phyloP scores from a whole-genome alignment of 2,797 vertebrate genomes.

The Acomys russatus region DNA sequence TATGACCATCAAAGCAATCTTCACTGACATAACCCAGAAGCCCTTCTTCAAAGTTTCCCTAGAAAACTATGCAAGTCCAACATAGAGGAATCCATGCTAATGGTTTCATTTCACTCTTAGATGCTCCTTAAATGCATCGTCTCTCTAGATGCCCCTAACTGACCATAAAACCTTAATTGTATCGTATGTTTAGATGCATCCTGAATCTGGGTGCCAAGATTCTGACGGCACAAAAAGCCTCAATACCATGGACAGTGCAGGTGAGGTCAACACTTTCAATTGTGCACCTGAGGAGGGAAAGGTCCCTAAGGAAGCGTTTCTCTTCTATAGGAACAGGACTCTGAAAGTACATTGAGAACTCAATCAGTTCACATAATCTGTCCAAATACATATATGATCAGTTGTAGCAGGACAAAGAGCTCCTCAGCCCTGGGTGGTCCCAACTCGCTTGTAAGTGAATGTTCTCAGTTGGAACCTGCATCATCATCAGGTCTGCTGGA shows the following conservation, averaged over 20 bases:
- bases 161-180: constrained; percentile 13
- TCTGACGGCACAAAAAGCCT: constrained; percentile 29
- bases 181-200: constrained; percentile 38
- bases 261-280: neutral
- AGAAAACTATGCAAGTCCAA: constrained; percentile 50
- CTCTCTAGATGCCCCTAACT: constrained; percentile 54
- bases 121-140: neutral
- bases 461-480: constrained; percentile 63
- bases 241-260: neutral
- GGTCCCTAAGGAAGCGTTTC: neutral
- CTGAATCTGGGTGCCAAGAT: constrained; percentile 3
- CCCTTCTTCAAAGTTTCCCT: constrained; percentile 56
- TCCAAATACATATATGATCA: neutral
- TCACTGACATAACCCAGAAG: constrained; percentile 34
- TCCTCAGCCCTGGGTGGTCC: constrained; percentile 70
- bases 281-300: neutral
- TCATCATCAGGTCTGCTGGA: constrained; percentile 57
- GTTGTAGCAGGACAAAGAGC: constrained; percentile 23
- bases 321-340: constrained; percentile 17
- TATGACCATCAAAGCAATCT: constrained; percentile 55
- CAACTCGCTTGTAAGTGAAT: constrained; percentile 68
- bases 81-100: constrained; percentile 15
- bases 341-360: constrained; percentile 1
- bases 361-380: neutral
- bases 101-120: constrained; percentile 31